Evolutionary conservation across 2,888 invertebrate species (phyloP).

Genomic region (Scaptomyza cyrtandrae): DNA sequence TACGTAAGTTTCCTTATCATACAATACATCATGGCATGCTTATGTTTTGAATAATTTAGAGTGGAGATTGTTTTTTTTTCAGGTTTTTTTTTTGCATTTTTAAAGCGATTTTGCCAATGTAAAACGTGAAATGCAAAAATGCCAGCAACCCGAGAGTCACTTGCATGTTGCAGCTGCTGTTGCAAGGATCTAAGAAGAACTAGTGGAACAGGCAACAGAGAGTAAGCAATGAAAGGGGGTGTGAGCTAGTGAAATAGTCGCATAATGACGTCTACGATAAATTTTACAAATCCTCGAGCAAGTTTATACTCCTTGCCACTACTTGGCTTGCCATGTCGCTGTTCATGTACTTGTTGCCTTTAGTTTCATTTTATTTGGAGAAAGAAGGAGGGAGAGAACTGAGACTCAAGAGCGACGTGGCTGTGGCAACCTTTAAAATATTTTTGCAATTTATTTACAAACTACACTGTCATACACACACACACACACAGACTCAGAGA

Average conservation of each 20-base stretch:
- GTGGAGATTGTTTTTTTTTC: conserved; percentile 30
- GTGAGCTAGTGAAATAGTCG: conserved; percentile 65
- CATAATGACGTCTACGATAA: conserved; percentile 77
- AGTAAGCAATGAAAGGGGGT: background rate
- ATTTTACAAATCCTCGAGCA: conserved; percentile 71
- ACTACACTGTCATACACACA: conserved; percentile 32
- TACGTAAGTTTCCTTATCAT: conserved; percentile 13
- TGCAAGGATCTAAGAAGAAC: conserved; percentile 1
- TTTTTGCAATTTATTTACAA: conserved; percentile 74
- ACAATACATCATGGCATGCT: conserved; percentile 63
- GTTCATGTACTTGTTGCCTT: conserved; percentile 29
- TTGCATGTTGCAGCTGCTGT: conserved; percentile 67
- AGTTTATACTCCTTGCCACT: conserved; percentile 46
- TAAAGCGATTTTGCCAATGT: conserved; percentile 71
- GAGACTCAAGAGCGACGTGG: conserved; percentile 40
- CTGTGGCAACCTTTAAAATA: conserved; percentile 77
- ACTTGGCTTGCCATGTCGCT: conserved; percentile 19
- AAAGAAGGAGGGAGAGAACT: background rate
- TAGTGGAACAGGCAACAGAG: background rate
- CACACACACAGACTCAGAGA: conserved; percentile 10
- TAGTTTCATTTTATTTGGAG: conserved; percentile 60
- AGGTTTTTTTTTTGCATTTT: conserved; percentile 52
- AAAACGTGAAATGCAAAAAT: conserved; percentile 70
- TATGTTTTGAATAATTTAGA: conserved; percentile 75
- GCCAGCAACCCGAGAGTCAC: conserved; percentile 28